A percentile compares a stretch with the other conserved stretches of the same genome.
phyloP scores from a whole-genome alignment of 1,140 invertebrate genomes.

The Fopius arisanus region DNA sequence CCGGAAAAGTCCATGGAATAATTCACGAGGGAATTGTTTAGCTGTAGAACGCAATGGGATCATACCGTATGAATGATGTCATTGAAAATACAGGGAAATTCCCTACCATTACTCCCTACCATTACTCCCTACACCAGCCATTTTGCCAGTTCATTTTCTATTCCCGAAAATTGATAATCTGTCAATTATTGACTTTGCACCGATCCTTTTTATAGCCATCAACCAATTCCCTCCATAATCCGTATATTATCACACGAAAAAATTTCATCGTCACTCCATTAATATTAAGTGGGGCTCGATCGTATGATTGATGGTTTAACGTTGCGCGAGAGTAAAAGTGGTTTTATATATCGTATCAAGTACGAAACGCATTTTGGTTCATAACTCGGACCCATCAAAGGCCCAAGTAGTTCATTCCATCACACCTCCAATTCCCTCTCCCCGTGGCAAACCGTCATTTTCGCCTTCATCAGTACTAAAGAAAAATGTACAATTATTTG shows the following conservation, averaged over 20 bases:
- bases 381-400: not conserved
- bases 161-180: too few relatives aligned
- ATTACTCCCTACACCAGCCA: too few relatives aligned
- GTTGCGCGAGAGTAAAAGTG: conserved; percentile 23
- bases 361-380: not conserved
- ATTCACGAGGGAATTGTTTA: not conserved
- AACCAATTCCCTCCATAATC: not conserved
- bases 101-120: too few relatives aligned
- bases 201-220: not conserved
- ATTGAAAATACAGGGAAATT: too few relatives aligned
- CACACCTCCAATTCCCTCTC: too few relatives aligned
- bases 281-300: conserved; percentile 23
- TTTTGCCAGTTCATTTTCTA: too few relatives aligned
- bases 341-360: conserved; percentile 7
- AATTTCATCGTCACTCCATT: not conserved
- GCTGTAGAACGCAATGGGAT: not conserved
- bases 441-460: not conserved
- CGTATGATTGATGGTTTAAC: conserved; percentile 25
- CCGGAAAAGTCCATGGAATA: not conserved
- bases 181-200: not conserved
- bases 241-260: not conserved
- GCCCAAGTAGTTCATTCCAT: too few relatives aligned
- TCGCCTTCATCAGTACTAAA: not conserved
- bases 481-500: not conserved
- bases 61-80: too few relatives aligned